Conservation (phyloP, 2,888 invertebrate genomes). For the Stictocephala bisonia region DNA sequence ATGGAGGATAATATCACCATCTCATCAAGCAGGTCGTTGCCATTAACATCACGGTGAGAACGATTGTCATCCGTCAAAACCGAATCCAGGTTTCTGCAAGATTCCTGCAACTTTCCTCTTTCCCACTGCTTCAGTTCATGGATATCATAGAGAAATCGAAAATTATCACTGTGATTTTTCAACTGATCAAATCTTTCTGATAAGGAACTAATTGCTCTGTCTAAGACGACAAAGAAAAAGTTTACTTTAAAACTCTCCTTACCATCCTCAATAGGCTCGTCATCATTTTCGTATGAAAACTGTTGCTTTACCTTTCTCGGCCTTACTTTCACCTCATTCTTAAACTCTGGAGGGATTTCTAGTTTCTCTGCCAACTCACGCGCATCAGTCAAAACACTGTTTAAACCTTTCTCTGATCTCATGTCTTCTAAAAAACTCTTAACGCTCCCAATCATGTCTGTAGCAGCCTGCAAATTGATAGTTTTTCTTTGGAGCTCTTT, state of each 20-base stretch:
- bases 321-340: too few species aligned
- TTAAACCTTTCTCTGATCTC: neutral
- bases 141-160: conserved; percentile 10
- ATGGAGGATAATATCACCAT: too few species aligned
- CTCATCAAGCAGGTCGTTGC: too few species aligned
- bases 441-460: conserved; percentile 2
- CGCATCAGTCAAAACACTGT: conserved; percentile 1
- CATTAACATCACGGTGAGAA: too few species aligned
- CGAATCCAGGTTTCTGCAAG: too few species aligned
- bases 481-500: neutral
- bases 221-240: conserved; percentile 14
- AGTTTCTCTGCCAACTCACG: neutral
- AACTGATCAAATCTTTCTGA: neutral
- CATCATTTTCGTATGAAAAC: conserved; percentile 8
- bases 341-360: neutral
- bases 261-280: conserved; percentile 1
- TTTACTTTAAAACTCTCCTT: conserved; percentile 7
- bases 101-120: too few species aligned
- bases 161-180: neutral
- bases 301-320: neutral
- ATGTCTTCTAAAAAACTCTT: neutral
- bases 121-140: neutral
- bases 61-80: too few species aligned
- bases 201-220: neutral
- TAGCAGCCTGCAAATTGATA: neutral